These are phyloP conservation scores for Toxotes chatareus DNA, from an alignment of 2,113 vertebrate genomes.

Conservation along the genomic window DNA sequence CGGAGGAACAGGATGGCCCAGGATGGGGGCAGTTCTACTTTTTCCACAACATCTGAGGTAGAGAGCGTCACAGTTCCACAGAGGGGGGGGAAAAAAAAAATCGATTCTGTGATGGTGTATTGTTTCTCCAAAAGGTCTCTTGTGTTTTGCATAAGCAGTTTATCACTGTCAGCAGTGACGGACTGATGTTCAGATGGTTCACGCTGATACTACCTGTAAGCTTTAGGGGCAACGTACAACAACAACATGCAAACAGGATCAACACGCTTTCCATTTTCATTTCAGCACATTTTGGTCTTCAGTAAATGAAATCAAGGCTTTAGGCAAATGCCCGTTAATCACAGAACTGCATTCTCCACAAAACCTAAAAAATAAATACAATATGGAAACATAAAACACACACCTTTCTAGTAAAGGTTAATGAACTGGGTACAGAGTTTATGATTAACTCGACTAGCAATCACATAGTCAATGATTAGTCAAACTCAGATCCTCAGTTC, in stretches of 20 bases:
- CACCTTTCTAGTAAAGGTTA: slow-evolving; percentile 2
- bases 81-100: slow-evolving; percentile 15
- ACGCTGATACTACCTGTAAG: slow-evolving; percentile 8
- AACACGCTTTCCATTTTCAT: slow-evolving; percentile 38
- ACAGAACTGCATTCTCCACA: slow-evolving; percentile 38
- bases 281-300: slow-evolving; percentile 52
- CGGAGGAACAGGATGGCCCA: not conserved
- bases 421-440: slow-evolving; percentile 18
- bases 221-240: not conserved
- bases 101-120: not conserved
- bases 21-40: slow-evolving; percentile 14
- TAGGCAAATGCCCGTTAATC: slow-evolving; percentile 41
- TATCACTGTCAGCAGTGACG: not conserved
- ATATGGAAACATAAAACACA: slow-evolving; percentile 58
- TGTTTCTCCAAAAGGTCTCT: not conserved
- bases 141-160: slow-evolving; percentile 19
- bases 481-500: slow-evolving; percentile 8
- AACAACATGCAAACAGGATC: not conserved
- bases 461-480: slow-evolving; percentile 35
- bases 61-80: slow-evolving; percentile 54
- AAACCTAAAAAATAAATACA: slow-evolving; percentile 58
- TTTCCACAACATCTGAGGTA: slow-evolving; percentile 72
- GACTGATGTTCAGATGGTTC: slow-evolving; percentile 25
- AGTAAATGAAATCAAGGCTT: slow-evolving; percentile 37
- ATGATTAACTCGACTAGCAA: slow-evolving; percentile 38